Conservation (phyloP, 1,140 invertebrate genomes). For the Saccostrea cuccullata region DNA sequence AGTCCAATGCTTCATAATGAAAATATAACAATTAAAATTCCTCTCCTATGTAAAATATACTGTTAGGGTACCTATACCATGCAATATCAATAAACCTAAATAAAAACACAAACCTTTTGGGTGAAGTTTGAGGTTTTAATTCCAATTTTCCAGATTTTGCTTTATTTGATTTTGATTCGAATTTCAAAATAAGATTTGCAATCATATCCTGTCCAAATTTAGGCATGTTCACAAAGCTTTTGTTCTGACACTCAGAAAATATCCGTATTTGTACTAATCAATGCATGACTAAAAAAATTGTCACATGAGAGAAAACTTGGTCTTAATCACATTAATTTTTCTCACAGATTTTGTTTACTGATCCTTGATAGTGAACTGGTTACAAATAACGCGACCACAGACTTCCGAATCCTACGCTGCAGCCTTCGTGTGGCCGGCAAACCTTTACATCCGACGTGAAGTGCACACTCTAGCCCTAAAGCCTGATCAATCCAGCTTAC, state of each 20-base stretch:
- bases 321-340: conserved; percentile 20
- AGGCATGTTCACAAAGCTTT: neutral
- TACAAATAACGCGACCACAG: neutral
- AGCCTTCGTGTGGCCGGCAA: neutral
- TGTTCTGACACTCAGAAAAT: neutral
- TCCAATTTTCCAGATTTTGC: neutral
- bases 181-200: conserved; percentile 14
- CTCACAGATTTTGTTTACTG: conserved; percentile 17
- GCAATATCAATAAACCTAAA: no score
- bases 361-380: neutral
- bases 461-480: neutral
- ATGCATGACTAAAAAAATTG: neutral
- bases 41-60: neutral
- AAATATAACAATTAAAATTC: neutral
- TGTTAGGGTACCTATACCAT: no score
- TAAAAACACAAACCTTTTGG: neutral
- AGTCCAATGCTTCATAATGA: neutral
- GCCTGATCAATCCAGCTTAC: conserved; percentile 1
- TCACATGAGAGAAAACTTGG: neutral
- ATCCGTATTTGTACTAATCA: neutral
- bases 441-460: neutral
- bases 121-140: neutral
- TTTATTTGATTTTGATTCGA: conserved; percentile 16
- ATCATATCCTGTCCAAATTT: conserved; percentile 33
- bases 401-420: neutral